Evolutionary conservation across 2,888 invertebrate species (phyloP), one percentile per base, ranked within the genome.

Genomic region (Phengaris alcon): DNA sequence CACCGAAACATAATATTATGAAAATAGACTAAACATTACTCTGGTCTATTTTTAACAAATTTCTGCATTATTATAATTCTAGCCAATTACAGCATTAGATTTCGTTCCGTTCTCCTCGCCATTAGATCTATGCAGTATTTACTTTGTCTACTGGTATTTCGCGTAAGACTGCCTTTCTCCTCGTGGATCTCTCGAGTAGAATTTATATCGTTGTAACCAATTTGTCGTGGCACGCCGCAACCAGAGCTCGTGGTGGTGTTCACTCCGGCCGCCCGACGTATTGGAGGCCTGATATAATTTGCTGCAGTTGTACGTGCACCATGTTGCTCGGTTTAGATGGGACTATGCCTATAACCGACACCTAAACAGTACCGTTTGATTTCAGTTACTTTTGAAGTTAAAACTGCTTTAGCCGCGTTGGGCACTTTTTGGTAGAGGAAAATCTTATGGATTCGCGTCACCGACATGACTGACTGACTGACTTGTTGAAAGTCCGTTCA

Each of bases 221-320:
- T 76, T 59, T 57, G 74, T 13, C 12, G 74, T 76, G 77, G 74
- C 76, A 75, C 75, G 64, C 76, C 75, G 76, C 75, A 77, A 77
- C 57, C 73, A 48, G 75, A 75, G 64, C 73, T 75, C 68, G 51
- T 48, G 57, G 74, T 68, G 74, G 69, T 52, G 77, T 76, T 76
- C 54, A 69, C 69, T 76, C 73, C 75, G 73, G 44, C 70, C 75
- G 75, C 74, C 78, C 76, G 75, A 44, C 74, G 76, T 78, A 78
- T 78, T 52, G 74, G 76, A 76, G 79, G 76, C 77, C 77, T 78
- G 76, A 52, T 77, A 76, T 77, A 69, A 77, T 77, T 78, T 75
- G 79, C 75, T 59, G 77, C 76, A 75, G 57, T 74, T 35, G 55
- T 77, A 78, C 64, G 76, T 74, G 74, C 74, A 75, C 77, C 77